A percentile compares a stretch with the other conserved stretches of the same genome.
Evolutionary conservation across 2,797 vertebrate species (phyloP).

Genomic region (Loriculus beryllinus): DNA sequence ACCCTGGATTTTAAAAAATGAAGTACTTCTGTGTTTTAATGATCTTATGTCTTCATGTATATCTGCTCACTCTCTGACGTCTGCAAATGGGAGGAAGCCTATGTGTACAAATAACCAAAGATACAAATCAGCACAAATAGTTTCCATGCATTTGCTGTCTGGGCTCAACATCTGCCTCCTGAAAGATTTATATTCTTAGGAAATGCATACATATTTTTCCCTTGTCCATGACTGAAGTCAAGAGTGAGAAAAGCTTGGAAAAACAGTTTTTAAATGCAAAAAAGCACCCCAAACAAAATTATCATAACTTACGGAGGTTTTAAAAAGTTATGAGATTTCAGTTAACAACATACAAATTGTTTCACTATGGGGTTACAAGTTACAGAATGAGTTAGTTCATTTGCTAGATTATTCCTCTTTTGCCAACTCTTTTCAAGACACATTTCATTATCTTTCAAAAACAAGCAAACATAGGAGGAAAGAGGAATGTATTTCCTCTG

Average conservation of each 20-base stretch:
- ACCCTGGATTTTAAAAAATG: not conserved
- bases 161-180: not conserved
- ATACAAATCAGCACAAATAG: not conserved
- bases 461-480: not conserved
- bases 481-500: not conserved
- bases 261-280: not conserved
- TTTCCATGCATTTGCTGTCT: not conserved
- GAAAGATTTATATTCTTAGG: not conserved
- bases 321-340: not conserved
- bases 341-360: not conserved
- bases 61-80: not conserved
- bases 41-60: not conserved
- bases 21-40: not conserved
- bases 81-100: not conserved
- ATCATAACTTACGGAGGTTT: not conserved
- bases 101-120: not conserved
- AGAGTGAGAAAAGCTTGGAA: not conserved
- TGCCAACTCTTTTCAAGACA: not conserved
- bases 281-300: not conserved
- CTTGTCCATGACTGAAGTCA: not conserved
- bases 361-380: not conserved
- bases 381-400: not conserved
- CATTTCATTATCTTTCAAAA: not conserved
- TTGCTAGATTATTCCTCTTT: not conserved
- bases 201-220: not conserved